These are phyloP conservation scores for Eulithis testata DNA, from an alignment of 2,888 invertebrate species.

Conservation along the genomic window DNA sequence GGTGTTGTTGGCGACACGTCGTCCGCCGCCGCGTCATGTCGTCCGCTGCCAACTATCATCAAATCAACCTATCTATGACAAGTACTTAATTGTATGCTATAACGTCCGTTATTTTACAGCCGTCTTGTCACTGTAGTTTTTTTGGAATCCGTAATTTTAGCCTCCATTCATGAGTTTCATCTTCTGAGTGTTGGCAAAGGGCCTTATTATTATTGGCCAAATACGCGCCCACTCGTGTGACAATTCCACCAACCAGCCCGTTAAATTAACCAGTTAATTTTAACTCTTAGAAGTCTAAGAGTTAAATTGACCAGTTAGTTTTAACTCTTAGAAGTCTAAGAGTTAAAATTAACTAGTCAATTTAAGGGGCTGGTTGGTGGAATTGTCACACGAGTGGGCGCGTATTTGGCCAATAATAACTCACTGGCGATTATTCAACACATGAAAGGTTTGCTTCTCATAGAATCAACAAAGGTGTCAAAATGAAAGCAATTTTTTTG, in stretches of 20 bases:
- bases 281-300: background rate
- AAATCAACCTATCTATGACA: too few relatives aligned
- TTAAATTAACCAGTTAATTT: background rate
- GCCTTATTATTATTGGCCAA: slow-evolving; percentile 39
- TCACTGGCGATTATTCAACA: background rate
- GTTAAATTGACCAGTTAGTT: background rate
- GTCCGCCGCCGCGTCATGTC: too few relatives aligned
- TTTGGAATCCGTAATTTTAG: slow-evolving; percentile 4
- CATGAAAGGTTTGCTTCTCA: too few relatives aligned
- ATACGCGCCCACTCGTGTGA: slow-evolving; percentile 30
- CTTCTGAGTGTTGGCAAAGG: slow-evolving; percentile 18
- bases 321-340: background rate
- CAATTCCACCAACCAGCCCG: background rate
- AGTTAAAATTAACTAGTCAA: background rate
- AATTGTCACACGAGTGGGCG: slow-evolving; percentile 25
- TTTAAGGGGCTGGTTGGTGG: slow-evolving; percentile 1
- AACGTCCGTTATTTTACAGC: too few relatives aligned
- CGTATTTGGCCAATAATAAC: slow-evolving; percentile 41
- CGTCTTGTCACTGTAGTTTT: background rate
- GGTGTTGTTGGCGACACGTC: too few relatives aligned
- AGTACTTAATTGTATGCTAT: too few relatives aligned
- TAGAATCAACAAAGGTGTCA: too few relatives aligned
- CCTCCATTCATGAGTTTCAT: slow-evolving; percentile 16
- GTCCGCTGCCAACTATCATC: too few relatives aligned
- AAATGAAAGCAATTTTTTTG: too few relatives aligned